A percentile compares a stretch with the other conserved stretches of the same genome.
Conservation (phyloP, 2,888 invertebrate genomes). For the Podabrus alpinus region DNA sequence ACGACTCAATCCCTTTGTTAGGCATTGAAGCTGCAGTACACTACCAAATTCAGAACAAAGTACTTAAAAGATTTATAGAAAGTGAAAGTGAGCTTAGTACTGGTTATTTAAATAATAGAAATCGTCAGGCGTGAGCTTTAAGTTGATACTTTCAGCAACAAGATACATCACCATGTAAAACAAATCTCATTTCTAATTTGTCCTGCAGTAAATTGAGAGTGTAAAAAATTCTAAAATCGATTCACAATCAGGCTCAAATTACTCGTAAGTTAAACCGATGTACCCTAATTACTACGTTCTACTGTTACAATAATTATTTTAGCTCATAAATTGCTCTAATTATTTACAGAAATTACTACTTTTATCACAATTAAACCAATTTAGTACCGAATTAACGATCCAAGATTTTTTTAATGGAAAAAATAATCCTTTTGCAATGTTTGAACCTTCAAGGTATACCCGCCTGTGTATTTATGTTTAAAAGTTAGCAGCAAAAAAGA, state of each 20-base stretch:
- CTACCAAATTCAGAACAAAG: conserved; percentile 14
- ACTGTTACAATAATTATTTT: neutral
- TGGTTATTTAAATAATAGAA: conserved; percentile 16
- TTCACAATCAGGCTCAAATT: neutral
- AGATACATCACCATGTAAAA: conserved; percentile 3
- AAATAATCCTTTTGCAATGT: neutral
- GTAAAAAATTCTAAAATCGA: neutral
- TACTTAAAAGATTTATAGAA: conserved; percentile 18
- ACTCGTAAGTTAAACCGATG: neutral
- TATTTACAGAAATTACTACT: neutral
- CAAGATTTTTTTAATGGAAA: neutral
- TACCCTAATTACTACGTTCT: neutral
- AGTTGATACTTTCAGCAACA: neutral
- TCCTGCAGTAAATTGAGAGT: neutral
- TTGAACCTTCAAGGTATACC: neutral
- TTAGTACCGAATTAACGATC: neutral
- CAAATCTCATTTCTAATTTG: conserved; percentile 2
- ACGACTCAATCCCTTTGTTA: conserved; percentile 19
- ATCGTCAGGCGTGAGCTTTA: neutral
- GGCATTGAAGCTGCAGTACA: conserved; percentile 18
- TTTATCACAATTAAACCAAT: neutral
- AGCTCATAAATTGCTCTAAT: neutral
- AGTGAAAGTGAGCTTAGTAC: conserved; percentile 14
- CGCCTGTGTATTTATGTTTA: neutral
- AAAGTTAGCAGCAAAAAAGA: neutral